These are phyloP conservation scores for Lateolabrax maculatus DNA, from an alignment of 2,797 vertebrate genomes.

Conservation along the genomic window DNA sequence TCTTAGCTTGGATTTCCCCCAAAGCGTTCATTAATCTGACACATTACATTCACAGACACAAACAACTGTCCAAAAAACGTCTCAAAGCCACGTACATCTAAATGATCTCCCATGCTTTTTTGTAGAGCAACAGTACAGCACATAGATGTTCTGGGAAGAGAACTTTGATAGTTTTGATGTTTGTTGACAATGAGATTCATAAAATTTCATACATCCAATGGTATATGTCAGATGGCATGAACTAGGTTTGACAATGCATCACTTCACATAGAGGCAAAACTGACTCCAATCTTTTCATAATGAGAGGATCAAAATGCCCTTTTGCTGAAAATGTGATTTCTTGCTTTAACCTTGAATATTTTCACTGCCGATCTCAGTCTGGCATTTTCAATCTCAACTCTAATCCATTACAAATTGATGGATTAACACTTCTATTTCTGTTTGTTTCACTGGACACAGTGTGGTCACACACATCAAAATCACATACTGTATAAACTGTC, in stretches of 20 bases:
- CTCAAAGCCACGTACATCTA: background rate
- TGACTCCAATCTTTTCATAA: background rate
- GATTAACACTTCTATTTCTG: constrained; percentile 26
- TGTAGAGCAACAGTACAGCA: background rate
- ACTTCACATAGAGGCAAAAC: background rate
- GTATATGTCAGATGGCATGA: background rate
- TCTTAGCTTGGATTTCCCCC: constrained; percentile 43
- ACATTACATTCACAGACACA: constrained; percentile 11
- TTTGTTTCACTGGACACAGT: constrained; percentile 4
- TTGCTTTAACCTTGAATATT: constrained; percentile 28
- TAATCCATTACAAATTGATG: constrained; percentile 40
- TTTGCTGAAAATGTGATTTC: constrained; percentile 15
- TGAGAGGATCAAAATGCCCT: constrained; percentile 2
- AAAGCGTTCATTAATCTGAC: constrained; percentile 42
- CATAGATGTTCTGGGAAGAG: background rate
- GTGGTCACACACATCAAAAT: constrained; percentile 6
- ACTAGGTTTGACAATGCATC: background rate
- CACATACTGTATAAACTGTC: constrained; percentile 17
- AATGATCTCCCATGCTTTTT: constrained; percentile 14
- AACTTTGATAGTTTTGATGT: background rate
- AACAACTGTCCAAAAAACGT: constrained; percentile 3
- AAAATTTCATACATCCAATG: background rate
- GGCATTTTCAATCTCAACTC: constrained; percentile 11
- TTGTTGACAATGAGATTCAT: background rate
- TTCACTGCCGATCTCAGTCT: constrained; percentile 6